Percentiles rank a stretch among this genome's conserved stretches.
These are phyloP conservation scores for Parotia lawesii DNA, from an alignment of 2,113 vertebrate species.

Conservation along the genomic window DNA sequence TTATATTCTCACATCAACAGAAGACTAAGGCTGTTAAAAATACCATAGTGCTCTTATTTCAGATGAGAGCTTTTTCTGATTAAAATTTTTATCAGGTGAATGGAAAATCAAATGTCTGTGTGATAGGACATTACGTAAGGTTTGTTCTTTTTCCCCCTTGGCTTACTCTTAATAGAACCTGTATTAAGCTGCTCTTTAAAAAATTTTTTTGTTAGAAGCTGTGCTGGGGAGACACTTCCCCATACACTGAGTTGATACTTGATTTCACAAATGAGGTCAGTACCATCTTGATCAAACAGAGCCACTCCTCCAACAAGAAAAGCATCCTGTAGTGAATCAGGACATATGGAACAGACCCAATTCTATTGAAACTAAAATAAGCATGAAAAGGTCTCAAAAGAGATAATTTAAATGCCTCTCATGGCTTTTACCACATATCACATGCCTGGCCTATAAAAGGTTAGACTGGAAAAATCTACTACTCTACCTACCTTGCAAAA, in stretches of 20 bases:
- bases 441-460: background rate
- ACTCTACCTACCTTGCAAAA: background rate
- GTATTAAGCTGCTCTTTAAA: background rate
- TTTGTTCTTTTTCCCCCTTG: background rate
- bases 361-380: conserved; percentile 51
- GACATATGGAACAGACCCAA: conserved; percentile 32
- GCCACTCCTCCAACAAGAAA: background rate
- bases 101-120: background rate
- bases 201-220: background rate
- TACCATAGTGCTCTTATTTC: background rate
- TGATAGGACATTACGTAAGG: background rate
- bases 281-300: conserved; percentile 42
- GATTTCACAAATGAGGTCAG: conserved; percentile 49
- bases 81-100: background rate
- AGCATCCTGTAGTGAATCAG: conserved; percentile 47
- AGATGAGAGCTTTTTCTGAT: background rate
- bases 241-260: background rate
- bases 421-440: background rate
- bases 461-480: conserved; percentile 14
- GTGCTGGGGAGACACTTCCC: background rate
- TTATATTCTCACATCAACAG: background rate
- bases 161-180: background rate
- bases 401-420: conserved; percentile 42
- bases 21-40: background rate
- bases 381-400: conserved; percentile 30